A percentile compares a stretch with the other conserved stretches of the same genome.
These are phyloP conservation scores for Scomber colias DNA, from an alignment of 2,113 vertebrate species.

Conservation along the genomic window DNA sequence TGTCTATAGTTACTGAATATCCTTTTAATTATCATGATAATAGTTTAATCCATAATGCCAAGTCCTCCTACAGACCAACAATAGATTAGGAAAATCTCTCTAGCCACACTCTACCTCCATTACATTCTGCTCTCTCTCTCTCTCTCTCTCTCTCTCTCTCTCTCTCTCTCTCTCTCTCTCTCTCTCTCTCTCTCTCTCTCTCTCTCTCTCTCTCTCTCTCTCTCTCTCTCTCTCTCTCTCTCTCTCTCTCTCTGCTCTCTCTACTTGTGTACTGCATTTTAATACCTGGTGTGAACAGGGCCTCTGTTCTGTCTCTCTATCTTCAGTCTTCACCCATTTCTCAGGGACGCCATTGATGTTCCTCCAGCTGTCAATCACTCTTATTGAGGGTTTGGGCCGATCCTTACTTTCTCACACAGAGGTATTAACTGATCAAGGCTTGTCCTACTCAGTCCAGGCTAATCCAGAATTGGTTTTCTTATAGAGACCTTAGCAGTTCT, in stretches of 20 bases:
- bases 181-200: no score
- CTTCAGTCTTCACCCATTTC: neutral
- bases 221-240: no score
- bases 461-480: constrained; percentile 41
- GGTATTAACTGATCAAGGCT: constrained; percentile 38
- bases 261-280: no score
- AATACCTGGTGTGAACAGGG: no score
- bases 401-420: constrained; percentile 54
- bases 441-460: constrained; percentile 29
- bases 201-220: no score
- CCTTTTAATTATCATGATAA: neutral
- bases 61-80: neutral
- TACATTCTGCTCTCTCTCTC: constrained; percentile 9
- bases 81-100: constrained; percentile 13
- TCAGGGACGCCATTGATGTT: constrained; percentile 30
- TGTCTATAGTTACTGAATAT: neutral
- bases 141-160: no score
- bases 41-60: neutral
- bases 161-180: no score
- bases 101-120: neutral
- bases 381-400: constrained; percentile 24
- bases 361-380: constrained; percentile 58
- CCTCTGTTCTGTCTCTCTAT: neutral
- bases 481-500: constrained; percentile 25
- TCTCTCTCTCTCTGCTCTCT: neutral